Percentiles rank a stretch among this genome's conserved stretches.
Conservation (phyloP, 2,797 vertebrate species). For the Adrianichthys oophorus region DNA sequence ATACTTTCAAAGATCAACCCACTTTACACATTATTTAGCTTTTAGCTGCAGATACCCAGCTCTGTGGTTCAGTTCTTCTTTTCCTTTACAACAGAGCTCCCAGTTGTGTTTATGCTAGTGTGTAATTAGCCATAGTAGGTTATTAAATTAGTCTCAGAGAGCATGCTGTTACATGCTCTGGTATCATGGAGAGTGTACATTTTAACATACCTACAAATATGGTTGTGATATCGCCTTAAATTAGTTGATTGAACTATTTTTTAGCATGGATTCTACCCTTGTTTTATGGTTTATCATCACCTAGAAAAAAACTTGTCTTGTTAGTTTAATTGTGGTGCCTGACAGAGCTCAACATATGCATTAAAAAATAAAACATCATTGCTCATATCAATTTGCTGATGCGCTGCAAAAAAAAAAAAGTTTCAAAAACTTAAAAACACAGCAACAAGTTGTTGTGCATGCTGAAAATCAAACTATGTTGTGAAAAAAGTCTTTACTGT, state of each 20-base stretch:
- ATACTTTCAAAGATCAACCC: conserved; percentile 7
- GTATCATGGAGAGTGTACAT: conserved; percentile 9
- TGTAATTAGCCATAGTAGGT: conserved; percentile 57
- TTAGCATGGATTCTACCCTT: not conserved
- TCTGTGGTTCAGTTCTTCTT: conserved; percentile 32
- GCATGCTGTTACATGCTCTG: conserved; percentile 26
- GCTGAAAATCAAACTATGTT: too few species aligned
- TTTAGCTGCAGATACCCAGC: conserved; percentile 20
- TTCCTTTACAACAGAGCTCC: conserved; percentile 43
- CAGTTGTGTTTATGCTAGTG: conserved; percentile 60
- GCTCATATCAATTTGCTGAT: too few species aligned
- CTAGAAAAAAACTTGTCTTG: not conserved
- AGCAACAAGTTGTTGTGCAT: too few species aligned
- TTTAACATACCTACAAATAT: conserved; percentile 8
- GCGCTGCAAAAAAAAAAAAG: too few species aligned
- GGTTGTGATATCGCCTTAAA: conserved; percentile 10
- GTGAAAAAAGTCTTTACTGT: too few species aligned
- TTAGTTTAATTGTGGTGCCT: too few species aligned
- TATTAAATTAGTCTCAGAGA: conserved; percentile 56
- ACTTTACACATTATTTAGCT: conserved; percentile 27
- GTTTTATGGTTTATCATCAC: not conserved
- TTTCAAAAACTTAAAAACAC: too few species aligned
- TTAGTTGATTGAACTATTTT: conserved; percentile 7
- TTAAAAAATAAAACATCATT: too few species aligned
- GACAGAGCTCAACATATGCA: too few species aligned